Percentiles rank a stretch among this genome's conserved stretches.
Evolutionary conservation across 1,140 invertebrate genomes (phyloP).

Genomic region (Drosophila navojoa): DNA sequence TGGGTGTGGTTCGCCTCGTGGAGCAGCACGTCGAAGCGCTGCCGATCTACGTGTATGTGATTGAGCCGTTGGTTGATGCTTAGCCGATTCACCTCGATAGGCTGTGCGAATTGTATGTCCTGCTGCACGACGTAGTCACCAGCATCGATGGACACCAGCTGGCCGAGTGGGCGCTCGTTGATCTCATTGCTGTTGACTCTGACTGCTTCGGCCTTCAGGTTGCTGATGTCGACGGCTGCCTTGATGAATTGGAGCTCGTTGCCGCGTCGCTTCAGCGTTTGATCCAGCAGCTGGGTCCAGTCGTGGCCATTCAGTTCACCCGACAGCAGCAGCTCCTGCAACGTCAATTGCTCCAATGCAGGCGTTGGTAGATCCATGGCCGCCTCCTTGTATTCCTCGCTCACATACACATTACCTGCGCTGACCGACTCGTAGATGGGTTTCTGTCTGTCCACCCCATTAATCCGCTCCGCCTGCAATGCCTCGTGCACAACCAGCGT

Average conservation of each 20-base stretch:
- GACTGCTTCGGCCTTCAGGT: constrained; percentile 52
- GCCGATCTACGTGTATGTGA: constrained; percentile 80
- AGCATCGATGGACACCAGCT: constrained; percentile 65
- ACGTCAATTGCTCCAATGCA: constrained; percentile 24
- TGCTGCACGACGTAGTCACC: constrained; percentile 77
- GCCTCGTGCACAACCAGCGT: constrained; percentile 55
- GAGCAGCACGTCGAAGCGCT: constrained; percentile 83
- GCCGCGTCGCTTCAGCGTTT: constrained; percentile 64
- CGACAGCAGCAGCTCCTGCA: constrained; percentile 52
- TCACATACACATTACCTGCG: constrained; percentile 64
- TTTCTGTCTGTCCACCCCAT: constrained; percentile 46
- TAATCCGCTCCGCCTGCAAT: constrained; percentile 53
- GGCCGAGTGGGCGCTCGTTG: constrained; percentile 53
- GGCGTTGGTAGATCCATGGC: neutral
- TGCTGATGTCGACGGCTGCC: constrained; percentile 41
- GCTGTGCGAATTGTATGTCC: constrained; percentile 82
- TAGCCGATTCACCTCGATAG: constrained; percentile 78
- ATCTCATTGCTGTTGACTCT: constrained; percentile 60
- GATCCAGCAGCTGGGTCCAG: constrained; percentile 56
- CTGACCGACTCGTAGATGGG: constrained; percentile 56
- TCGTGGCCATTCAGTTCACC: constrained; percentile 62
- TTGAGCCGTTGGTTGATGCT: constrained; percentile 79
- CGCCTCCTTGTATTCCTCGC: constrained; percentile 42
- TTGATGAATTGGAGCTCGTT: constrained; percentile 65
- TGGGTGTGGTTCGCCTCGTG: constrained; percentile 75